These are phyloP conservation scores for Porites lutea DNA, from an alignment of 64 coral and sea anemone species.

Conservation along the genomic window DNA sequence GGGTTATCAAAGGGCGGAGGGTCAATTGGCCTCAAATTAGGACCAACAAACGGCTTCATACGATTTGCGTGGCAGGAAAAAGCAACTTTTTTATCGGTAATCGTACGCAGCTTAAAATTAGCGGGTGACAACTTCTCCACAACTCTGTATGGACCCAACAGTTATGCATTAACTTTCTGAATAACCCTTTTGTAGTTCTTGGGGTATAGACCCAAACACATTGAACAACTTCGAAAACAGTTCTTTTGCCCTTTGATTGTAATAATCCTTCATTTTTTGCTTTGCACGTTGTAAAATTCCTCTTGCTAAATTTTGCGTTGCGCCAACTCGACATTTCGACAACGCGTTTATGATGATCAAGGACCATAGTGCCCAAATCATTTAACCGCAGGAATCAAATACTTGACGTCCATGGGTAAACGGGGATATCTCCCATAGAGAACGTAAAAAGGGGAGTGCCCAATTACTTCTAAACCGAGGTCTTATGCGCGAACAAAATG, in stretches of 20 bases:
- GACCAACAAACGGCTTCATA: slow-evolving; percentile 52
- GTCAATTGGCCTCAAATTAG: slow-evolving; percentile 36
- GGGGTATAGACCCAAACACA: slow-evolving; percentile 65
- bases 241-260: background rate
- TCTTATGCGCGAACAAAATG: no score
- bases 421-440: background rate
- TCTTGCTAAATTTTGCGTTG: slow-evolving; percentile 13
- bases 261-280: slow-evolving; percentile 62
- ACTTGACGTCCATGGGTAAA: slow-evolving; percentile 12
- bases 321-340: slow-evolving; percentile 9
- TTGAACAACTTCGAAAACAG: slow-evolving; percentile 35
- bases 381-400: background rate
- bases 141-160: slow-evolving; percentile 51
- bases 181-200: slow-evolving; percentile 28
- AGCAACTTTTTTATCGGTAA: slow-evolving; percentile 6
- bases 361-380: background rate
- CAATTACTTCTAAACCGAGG: no score
- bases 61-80: slow-evolving; percentile 35
- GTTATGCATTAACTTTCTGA: slow-evolving; percentile 22
- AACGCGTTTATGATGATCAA: slow-evolving; percentile 5
- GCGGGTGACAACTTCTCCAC: slow-evolving; percentile 26
- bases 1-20: background rate
- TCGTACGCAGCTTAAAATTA: slow-evolving; percentile 19
- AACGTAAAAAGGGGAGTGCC: background rate
- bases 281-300: slow-evolving; percentile 26